phyloP scores from a whole-genome alignment of 1,140 invertebrate genomes.

The Drosophila biarmipes region DNA sequence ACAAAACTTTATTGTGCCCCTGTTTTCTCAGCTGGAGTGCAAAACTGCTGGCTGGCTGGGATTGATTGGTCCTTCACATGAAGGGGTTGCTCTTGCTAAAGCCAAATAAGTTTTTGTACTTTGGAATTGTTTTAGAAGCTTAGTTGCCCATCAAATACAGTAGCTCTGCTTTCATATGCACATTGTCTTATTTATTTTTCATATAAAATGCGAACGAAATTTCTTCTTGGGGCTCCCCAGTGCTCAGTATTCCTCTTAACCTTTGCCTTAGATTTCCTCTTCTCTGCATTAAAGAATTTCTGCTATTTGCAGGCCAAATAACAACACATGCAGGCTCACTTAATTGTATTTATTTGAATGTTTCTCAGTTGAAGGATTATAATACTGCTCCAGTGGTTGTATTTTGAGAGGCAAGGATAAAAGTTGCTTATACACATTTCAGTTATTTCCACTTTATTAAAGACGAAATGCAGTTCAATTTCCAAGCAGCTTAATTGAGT shows the following conservation, averaged over 20 bases:
- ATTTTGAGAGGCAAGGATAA: background rate
- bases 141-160: background rate
- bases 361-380: background rate
- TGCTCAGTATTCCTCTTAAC: background rate
- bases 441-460: background rate
- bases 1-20: constrained; percentile 28
- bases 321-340: background rate
- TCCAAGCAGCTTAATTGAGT: background rate
- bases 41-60: constrained; percentile 19
- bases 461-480: background rate
- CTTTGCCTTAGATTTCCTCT: background rate
- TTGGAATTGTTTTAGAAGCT: too few species aligned
- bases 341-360: background rate
- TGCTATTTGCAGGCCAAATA: background rate
- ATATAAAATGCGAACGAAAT: background rate
- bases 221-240: background rate
- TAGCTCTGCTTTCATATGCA: background rate
- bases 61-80: constrained; percentile 37
- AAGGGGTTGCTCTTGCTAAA: constrained; percentile 1
- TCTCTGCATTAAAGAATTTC: background rate
- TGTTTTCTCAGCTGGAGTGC: constrained; percentile 11
- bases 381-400: background rate
- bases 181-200: background rate
- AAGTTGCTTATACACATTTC: background rate
- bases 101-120: background rate